Percentiles rank a stretch among this genome's conserved stretches.
Conservation (phyloP, 2,113 vertebrate genomes). For the Apteryx owenii region DNA sequence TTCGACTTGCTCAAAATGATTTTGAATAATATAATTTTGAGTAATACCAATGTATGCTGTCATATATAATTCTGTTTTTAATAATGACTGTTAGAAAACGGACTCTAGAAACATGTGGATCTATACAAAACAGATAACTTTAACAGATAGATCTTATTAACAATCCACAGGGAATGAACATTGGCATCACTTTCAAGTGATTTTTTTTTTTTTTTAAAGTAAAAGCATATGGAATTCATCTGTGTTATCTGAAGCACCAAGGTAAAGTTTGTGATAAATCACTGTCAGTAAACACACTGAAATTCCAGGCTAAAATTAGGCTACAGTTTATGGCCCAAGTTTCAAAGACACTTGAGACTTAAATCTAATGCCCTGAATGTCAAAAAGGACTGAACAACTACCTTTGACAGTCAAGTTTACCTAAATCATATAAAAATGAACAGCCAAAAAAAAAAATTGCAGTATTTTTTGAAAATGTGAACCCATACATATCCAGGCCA, state of each 20-base stretch:
- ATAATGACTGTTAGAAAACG: neutral
- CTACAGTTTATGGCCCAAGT: neutral
- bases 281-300: neutral
- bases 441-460: neutral
- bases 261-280: neutral
- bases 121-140: neutral
- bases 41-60: neutral
- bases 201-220: too few relatives aligned
- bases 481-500: neutral
- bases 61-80: neutral
- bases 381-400: neutral
- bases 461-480: neutral
- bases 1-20: neutral
- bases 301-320: conserved; percentile 1
- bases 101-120: neutral
- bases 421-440: neutral
- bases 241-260: neutral
- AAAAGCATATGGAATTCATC: neutral
- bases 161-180: neutral
- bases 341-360: neutral
- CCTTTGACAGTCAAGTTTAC: neutral
- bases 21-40: neutral
- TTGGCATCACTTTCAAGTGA: neutral
- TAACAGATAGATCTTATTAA: neutral
- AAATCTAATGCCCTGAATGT: neutral